A percentile compares a stretch with the other conserved stretches of the same genome.
These are phyloP conservation scores for Dugesia japonica DNA, from an alignment of 2,888 invertebrate species.

Conservation along the genomic window DNA sequence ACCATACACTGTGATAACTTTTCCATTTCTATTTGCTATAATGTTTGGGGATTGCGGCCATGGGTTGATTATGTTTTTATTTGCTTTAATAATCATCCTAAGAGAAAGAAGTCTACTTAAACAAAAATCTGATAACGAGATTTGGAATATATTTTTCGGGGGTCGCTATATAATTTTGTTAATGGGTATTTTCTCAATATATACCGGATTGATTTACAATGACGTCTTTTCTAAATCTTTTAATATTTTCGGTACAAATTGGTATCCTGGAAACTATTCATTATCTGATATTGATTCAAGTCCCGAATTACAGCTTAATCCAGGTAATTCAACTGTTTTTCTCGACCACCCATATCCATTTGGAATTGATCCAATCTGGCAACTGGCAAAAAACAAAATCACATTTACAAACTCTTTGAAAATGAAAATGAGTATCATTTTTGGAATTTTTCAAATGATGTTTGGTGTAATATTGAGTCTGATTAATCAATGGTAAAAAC, in stretches of 20 bases:
- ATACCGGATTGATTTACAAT: slow-evolving; percentile 92
- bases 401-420: slow-evolving; percentile 83
- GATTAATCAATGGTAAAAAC: slow-evolving; percentile 49
- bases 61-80: slow-evolving; percentile 72
- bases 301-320: slow-evolving; percentile 28
- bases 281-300: background rate
- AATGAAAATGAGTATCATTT: slow-evolving; percentile 82
- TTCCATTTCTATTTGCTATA: slow-evolving; percentile 88
- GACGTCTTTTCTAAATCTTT: slow-evolving; percentile 92
- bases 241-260: slow-evolving; percentile 80
- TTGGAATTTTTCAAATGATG: slow-evolving; percentile 87
- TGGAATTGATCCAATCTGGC: slow-evolving; percentile 68
- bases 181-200: slow-evolving; percentile 93
- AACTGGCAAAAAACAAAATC: slow-evolving; percentile 63
- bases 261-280: slow-evolving; percentile 50
- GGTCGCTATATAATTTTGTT: slow-evolving; percentile 90
- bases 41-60: slow-evolving; percentile 97
- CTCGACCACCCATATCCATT: slow-evolving; percentile 61
- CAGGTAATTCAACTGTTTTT: slow-evolving; percentile 35
- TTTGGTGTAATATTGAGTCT: slow-evolving; percentile 70
- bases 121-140: slow-evolving; percentile 52
- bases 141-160: slow-evolving; percentile 92
- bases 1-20: slow-evolving; percentile 88
- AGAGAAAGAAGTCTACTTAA: slow-evolving; percentile 24
- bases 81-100: slow-evolving; percentile 68